These are phyloP conservation scores for Misgurnus anguillicaudatus DNA, from an alignment of 2,113 vertebrate genomes.

Conservation along the genomic window DNA sequence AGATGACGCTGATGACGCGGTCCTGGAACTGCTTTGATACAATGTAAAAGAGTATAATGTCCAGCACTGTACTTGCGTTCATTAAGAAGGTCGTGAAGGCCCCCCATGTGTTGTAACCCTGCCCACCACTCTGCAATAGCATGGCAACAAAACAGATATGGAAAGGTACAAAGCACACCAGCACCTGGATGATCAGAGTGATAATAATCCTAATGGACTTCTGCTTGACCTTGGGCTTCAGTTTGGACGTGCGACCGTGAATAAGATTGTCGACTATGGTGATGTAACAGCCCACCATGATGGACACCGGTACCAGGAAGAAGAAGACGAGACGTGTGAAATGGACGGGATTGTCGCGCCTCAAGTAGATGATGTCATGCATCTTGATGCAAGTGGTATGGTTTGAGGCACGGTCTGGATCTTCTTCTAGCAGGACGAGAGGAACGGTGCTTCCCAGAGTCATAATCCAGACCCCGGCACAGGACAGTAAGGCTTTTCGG, in stretches of 20 bases:
- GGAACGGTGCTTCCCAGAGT: conserved; percentile 81
- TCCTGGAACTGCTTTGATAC: conserved; percentile 98
- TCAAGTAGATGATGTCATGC: conserved; percentile 86
- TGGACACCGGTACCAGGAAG: conserved; percentile 86
- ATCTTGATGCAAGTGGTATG: conserved; percentile 89
- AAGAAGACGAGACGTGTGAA: conserved; percentile 86
- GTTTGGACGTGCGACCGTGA: conserved; percentile 84
- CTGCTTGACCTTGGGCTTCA: conserved; percentile 93
- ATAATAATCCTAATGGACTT: conserved; percentile 94
- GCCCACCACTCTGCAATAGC: conserved; percentile 67
- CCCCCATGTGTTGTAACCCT: conserved; percentile 80
- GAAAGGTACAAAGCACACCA: conserved; percentile 92
- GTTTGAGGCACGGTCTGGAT: conserved; percentile 79
- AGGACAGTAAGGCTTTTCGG: conserved; percentile 83
- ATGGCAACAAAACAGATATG: conserved; percentile 85
- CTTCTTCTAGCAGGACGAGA: conserved; percentile 76
- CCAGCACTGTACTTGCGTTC: conserved; percentile 92
- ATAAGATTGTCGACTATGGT: conserved; percentile 89
- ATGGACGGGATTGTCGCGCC: conserved; percentile 78
- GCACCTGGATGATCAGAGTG: conserved; percentile 87
- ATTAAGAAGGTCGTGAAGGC: conserved; percentile 92
- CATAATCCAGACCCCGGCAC: conserved; percentile 87
- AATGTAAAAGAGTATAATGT: conserved; percentile 95
- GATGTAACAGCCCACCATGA: conserved; percentile 90
- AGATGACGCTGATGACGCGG: conserved; percentile 92